Percentiles rank a stretch among this genome's conserved stretches.
Conservation (phyloP, 2,797 vertebrate species). For the Sylvia borin region DNA sequence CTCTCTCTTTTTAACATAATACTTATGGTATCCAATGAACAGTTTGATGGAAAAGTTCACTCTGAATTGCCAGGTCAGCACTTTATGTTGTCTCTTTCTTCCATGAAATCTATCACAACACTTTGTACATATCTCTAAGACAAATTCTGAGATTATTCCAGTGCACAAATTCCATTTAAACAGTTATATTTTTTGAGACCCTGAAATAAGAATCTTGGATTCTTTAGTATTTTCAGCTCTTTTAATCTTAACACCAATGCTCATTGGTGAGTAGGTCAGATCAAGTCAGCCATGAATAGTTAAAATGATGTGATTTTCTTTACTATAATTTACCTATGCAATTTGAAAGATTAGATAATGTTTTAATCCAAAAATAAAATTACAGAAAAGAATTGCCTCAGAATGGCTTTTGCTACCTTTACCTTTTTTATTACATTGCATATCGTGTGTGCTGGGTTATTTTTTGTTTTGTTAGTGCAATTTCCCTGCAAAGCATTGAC, state of each 20-base stretch:
- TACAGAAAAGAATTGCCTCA: neutral
- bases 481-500: neutral
- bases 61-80: neutral
- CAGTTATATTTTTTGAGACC: neutral
- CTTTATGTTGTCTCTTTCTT: neutral
- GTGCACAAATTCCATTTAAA: neutral
- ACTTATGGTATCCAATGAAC: neutral
- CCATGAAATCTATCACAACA: neutral
- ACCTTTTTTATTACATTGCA: neutral
- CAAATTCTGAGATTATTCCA: neutral
- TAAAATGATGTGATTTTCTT: neutral
- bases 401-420: neutral
- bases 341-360: neutral
- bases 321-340: neutral
- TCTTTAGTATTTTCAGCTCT: neutral
- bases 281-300: neutral
- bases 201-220: neutral
- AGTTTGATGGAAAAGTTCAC: neutral
- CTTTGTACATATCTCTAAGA: neutral
- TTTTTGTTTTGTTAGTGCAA: neutral
- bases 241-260: neutral
- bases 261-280: neutral
- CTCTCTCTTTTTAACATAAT: neutral
- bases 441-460: neutral
- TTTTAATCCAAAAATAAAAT: neutral